These are phyloP conservation scores for Anticlea derivata DNA, from an alignment of 2,888 invertebrate genomes.

Conservation along the genomic window DNA sequence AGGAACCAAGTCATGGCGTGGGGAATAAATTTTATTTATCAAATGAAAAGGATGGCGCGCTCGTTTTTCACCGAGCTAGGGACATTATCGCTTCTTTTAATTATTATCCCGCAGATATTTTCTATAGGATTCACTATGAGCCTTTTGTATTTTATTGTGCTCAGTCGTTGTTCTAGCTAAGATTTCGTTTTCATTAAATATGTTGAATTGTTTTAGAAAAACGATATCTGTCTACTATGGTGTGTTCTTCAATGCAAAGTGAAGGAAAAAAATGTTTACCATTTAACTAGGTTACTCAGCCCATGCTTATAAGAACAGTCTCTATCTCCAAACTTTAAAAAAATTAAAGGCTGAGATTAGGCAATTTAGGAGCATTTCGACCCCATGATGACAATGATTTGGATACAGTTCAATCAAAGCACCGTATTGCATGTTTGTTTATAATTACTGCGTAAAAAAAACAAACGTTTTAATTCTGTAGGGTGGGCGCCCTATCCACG, in stretches of 20 bases:
- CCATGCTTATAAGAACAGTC: no score
- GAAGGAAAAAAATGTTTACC: no score
- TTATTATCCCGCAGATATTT: constrained; percentile 82
- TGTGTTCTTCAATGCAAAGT: no score
- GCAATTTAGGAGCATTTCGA: no score
- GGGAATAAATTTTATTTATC: constrained; percentile 83
- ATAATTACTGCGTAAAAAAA: constrained; percentile 55
- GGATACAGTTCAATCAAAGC: constrained; percentile 30
- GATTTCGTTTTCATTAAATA: no score
- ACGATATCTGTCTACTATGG: no score
- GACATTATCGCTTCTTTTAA: constrained; percentile 84
- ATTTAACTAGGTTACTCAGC: no score
- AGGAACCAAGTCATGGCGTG: constrained; percentile 60
- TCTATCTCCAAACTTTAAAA: no score
- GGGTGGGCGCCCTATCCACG: constrained; percentile 72
- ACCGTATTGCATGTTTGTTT: constrained; percentile 47
- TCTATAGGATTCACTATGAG: constrained; percentile 48
- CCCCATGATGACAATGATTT: no score
- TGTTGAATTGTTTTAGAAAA: no score
- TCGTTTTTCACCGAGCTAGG: constrained; percentile 80
- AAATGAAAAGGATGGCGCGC: constrained; percentile 82
- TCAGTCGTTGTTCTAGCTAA: no score
- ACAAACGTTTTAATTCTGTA: constrained; percentile 73
- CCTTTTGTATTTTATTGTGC: constrained; percentile 31
- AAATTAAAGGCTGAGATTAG: no score